Evolutionary conservation across 2,888 invertebrate species (phyloP), one percentile per base, ranked within the genome.

Genomic region (Platycnemis pennipes): DNA sequence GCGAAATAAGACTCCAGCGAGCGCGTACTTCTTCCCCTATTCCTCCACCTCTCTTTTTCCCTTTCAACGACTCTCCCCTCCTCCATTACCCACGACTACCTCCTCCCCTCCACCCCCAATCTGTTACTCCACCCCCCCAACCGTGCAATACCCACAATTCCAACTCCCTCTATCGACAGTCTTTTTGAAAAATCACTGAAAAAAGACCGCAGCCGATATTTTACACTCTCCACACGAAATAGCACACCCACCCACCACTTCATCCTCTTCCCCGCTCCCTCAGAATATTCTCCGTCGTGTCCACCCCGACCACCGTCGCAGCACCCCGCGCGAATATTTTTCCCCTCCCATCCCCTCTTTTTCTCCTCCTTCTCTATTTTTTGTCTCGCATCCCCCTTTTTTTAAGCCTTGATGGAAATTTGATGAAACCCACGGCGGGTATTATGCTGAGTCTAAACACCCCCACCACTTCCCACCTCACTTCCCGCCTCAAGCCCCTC

Each of bases 361-460:
- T 37, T 11, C 13, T 77, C 77, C 77, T 37, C 1, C 7, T n/a
- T n/a, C n/a, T n/a, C n/a, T 26, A 26, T 77, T 77, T 37, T 37
- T 31, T 77, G 77, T 77, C 77, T 16, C 77, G 5, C 77, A 26
- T 37, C 77, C 13, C 37, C n/a, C 44, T 91, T 91, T 91, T 44
- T 13, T 37, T 37, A 45, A 45, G 69, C 37, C 91, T 63, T 91
- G 91, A 91, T 91, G 91, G 91, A 91, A 91, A 91, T 91, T 91
- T 91, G 91, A 91, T 91, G 91, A 91, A 91, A 91, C 69, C 91
- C 44, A 91, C 91, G n/a, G 77, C 63, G 91, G 91, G 44, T 44
- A 91, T 91, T 44, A 45, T 91, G n/a, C 77, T 37, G 77, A 37
- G 77, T 37, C 77, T 77, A 37, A 37, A 37, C 77, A 37, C 77